These are phyloP conservation scores for Nestor notabilis DNA, from an alignment of 2,113 vertebrate genomes.

Conservation along the genomic window DNA sequence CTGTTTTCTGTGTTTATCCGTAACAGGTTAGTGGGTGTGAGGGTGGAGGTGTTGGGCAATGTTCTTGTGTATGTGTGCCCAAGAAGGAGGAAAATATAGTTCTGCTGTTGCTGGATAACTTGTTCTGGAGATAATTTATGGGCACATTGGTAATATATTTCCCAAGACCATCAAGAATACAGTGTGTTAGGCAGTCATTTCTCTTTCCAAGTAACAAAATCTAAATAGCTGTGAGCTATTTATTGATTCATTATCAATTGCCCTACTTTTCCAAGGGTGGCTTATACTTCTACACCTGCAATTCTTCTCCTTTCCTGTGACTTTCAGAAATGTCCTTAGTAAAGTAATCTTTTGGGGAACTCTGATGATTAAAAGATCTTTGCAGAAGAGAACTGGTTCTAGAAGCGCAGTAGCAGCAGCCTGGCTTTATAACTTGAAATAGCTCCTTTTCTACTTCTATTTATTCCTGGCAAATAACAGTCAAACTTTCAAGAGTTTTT, in stretches of 20 bases:
- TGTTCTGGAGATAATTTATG: background rate
- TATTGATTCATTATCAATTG: background rate
- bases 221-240: background rate
- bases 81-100: background rate
- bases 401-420: background rate
- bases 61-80: fast-evolving
- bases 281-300: background rate
- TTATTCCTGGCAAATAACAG: background rate
- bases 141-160: background rate
- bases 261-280: background rate
- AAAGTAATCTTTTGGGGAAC: background rate
- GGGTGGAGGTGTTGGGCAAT: background rate
- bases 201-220: background rate
- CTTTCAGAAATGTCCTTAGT: background rate
- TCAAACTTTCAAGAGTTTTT: background rate
- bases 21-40: background rate
- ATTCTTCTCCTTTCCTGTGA: background rate
- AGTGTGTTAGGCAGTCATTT: background rate
- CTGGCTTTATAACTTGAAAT: background rate
- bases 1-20: background rate
- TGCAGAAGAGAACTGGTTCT: background rate
- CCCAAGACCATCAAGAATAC: background rate
- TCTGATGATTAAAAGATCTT: background rate
- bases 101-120: background rate
- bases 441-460: background rate